Percentiles rank a stretch among this genome's conserved stretches.
Evolutionary conservation across 2,888 invertebrate genomes (phyloP).

Genomic region (Lordiphosa fenestrarum): DNA sequence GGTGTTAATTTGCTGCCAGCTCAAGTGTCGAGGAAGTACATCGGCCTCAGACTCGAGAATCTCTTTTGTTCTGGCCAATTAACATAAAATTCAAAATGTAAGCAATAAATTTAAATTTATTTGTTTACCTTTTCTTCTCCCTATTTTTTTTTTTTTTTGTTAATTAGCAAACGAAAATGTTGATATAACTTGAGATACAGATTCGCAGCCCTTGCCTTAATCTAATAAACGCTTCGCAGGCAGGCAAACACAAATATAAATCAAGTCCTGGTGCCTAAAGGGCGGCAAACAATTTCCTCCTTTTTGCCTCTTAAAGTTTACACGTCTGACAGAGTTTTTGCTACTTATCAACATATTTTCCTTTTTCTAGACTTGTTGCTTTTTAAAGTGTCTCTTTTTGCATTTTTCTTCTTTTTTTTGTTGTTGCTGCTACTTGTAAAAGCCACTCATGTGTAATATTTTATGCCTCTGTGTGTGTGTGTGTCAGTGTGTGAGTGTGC

Average conservation of each 20-base stretch:
- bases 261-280: slow-evolving; percentile 52
- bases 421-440: slow-evolving; percentile 33
- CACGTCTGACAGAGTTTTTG: slow-evolving; percentile 36
- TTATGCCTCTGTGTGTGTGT: slow-evolving; percentile 41
- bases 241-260: slow-evolving; percentile 42
- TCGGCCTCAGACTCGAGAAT: slow-evolving; percentile 1
- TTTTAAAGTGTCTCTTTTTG: slow-evolving; percentile 20
- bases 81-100: slow-evolving; percentile 2
- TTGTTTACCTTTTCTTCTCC: not conserved
- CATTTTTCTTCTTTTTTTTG: slow-evolving; percentile 11
- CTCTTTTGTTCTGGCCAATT: slow-evolving; percentile 2
- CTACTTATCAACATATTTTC: slow-evolving; percentile 1
- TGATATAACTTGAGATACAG: no score
- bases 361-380: slow-evolving; percentile 44
- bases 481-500: no score
- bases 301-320: slow-evolving; percentile 35
- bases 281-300: slow-evolving; percentile 53
- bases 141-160: not conserved
- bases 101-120: slow-evolving; percentile 1
- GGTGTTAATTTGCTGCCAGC: slow-evolving; percentile 19
- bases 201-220: slow-evolving; percentile 12
- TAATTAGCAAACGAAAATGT: not conserved
- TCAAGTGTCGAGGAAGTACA: slow-evolving; percentile 11
- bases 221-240: slow-evolving; percentile 32
- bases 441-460: slow-evolving; percentile 60